These are phyloP conservation scores for Eupeodes latifasciatus DNA, from an alignment of 2,888 invertebrate species.

Conservation along the genomic window DNA sequence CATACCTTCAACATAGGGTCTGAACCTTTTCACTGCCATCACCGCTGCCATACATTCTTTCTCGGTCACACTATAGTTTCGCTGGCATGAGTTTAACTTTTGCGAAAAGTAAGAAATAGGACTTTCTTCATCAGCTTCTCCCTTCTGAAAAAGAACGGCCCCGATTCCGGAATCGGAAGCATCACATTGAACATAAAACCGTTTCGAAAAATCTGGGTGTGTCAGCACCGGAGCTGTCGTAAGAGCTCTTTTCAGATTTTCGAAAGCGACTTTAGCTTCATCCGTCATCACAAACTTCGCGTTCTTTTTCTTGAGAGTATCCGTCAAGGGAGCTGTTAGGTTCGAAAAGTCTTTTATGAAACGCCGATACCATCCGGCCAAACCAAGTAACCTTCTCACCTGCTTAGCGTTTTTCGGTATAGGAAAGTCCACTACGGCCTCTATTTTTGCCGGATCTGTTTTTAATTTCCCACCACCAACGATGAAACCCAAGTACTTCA, in stretches of 20 bases:
- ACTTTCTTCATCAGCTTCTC: no score
- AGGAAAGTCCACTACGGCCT: conserved; percentile 55
- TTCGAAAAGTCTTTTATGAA: conserved; percentile 57
- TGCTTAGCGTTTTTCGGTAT: conserved; percentile 28
- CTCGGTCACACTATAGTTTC: no score
- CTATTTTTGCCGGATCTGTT: conserved; percentile 57
- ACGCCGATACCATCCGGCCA: conserved; percentile 61
- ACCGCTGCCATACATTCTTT: no score
- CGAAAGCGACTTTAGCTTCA: conserved; percentile 31
- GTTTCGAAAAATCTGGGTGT: conserved; percentile 56
- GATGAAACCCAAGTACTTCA: conserved; percentile 64
- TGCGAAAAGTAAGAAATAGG: no score
- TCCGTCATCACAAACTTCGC: conserved; percentile 47
- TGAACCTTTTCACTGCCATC: no score
- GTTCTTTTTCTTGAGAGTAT: conserved; percentile 36
- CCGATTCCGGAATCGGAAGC: no score
- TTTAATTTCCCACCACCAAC: conserved; percentile 6
- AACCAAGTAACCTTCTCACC: conserved; percentile 51
- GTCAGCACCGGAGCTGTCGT: conserved; percentile 63
- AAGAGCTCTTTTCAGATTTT: conserved; percentile 40
- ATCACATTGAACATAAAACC: no score
- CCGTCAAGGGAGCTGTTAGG: conserved; percentile 48
- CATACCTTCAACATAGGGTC: no score
- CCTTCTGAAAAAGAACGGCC: no score
- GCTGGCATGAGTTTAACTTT: no score